A percentile compares a stretch with the other conserved stretches of the same genome.
Conservation (phyloP, 2,113 vertebrate genomes). For the Forbesichthys papilliferus region DNA sequence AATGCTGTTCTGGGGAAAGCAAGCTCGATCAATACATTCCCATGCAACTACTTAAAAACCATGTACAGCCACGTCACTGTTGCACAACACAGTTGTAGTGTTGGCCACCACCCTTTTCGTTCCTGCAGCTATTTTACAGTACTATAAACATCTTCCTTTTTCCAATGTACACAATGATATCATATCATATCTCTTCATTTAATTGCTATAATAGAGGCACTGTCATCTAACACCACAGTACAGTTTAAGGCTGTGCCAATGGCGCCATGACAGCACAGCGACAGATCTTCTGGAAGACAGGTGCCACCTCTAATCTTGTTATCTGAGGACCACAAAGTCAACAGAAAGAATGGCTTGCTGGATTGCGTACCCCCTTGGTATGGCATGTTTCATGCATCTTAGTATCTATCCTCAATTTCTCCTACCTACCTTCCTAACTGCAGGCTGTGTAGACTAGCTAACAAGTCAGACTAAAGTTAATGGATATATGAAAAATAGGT, state of each 20-base stretch:
- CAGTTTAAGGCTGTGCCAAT: conserved; percentile 4
- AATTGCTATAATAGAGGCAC: conserved; percentile 31
- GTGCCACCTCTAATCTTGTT: conserved; percentile 52
- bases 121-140: not conserved
- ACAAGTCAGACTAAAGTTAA: no score
- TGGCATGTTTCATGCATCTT: conserved; percentile 23
- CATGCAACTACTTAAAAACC: conserved; percentile 63
- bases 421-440: no score
- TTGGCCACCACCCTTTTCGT: conserved; percentile 3
- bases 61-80: conserved; percentile 34
- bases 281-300: conserved; percentile 39
- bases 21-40: conserved; percentile 62
- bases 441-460: no score
- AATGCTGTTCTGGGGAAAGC: conserved; percentile 57
- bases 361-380: conserved; percentile 26
- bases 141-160: not conserved
- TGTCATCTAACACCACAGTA: conserved; percentile 21
- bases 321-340: conserved; percentile 18
- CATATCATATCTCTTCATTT: conserved; percentile 42
- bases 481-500: no score
- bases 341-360: conserved; percentile 23
- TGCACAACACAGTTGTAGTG: not conserved
- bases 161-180: conserved; percentile 27
- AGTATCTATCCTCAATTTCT: no score
- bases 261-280: conserved; percentile 26